Evolutionary conservation across 2,888 invertebrate genomes (phyloP).

Genomic region (Pseudanteris insignis): DNA sequence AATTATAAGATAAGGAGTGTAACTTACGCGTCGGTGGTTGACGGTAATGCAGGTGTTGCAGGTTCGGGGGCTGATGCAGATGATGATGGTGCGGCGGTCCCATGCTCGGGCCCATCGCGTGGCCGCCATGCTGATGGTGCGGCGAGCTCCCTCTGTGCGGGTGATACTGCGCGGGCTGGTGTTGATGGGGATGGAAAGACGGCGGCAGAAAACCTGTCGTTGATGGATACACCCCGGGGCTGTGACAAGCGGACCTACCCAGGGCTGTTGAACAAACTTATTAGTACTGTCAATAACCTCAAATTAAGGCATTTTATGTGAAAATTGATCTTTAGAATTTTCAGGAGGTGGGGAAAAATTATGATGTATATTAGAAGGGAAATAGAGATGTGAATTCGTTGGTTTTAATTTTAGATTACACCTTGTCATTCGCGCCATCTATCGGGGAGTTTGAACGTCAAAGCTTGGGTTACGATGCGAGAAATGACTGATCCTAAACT

Average conservation of each 20-base stretch:
- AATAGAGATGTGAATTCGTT: too few relatives aligned
- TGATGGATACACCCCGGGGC: slow-evolving; percentile 62
- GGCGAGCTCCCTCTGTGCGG: slow-evolving; percentile 63
- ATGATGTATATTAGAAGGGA: too few relatives aligned
- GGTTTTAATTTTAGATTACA: too few relatives aligned
- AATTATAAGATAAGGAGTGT: background rate
- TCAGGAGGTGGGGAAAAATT: too few relatives aligned
- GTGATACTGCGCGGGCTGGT: slow-evolving; percentile 62
- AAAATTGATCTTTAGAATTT: too few relatives aligned
- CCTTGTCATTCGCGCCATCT: too few relatives aligned
- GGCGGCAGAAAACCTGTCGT: slow-evolving; percentile 63
- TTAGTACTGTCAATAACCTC: too few relatives aligned
- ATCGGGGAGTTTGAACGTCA: too few relatives aligned
- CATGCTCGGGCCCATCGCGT: slow-evolving; percentile 62
- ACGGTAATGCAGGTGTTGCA: slow-evolving; percentile 63
- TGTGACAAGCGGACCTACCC: slow-evolving; percentile 63
- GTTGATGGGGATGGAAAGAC: slow-evolving; percentile 61
- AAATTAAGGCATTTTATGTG: too few relatives aligned
- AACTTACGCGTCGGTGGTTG: slow-evolving; percentile 63
- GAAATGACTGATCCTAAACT: too few relatives aligned
- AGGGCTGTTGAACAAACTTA: too few relatives aligned
- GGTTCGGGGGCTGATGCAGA: slow-evolving; percentile 61
- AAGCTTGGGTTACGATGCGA: too few relatives aligned
- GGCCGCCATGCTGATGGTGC: slow-evolving; percentile 59
- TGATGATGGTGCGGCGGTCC: slow-evolving; percentile 64